Evolutionary conservation across 2,113 vertebrate genomes (phyloP).

Genomic region (Capricornis sumatraensis): DNA sequence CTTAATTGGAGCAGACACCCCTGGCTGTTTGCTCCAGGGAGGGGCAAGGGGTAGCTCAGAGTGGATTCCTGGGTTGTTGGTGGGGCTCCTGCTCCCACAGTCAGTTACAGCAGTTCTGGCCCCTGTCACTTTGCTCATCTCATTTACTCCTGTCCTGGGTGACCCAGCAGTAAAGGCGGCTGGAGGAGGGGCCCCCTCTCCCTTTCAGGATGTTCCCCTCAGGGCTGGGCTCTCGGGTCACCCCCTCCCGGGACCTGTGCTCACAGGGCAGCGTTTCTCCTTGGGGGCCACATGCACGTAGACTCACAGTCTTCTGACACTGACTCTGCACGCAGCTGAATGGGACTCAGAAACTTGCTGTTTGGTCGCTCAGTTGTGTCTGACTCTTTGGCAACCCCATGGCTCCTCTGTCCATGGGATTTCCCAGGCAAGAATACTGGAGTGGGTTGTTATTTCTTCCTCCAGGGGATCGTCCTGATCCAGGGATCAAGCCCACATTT

Average conservation of each 20-base stretch:
- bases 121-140: not conserved
- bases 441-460: not conserved
- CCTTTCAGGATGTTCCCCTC: not conserved
- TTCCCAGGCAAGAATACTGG: not conserved
- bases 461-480: not conserved
- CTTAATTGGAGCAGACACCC: rapidly evolving
- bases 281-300: rapidly evolving
- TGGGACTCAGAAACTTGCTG: not conserved
- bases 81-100: too few relatives aligned
- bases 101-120: rapidly evolving
- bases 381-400: not conserved
- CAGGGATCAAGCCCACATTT: not conserved
- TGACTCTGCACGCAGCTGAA: not conserved
- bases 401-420: not conserved
- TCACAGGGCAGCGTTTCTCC: not conserved
- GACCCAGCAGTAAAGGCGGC: rapidly evolving
- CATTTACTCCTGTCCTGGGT: too few relatives aligned
- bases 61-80: not conserved
- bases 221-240: not conserved
- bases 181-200: too few relatives aligned
- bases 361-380: not conserved
- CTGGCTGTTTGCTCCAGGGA: rapidly evolving
- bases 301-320: not conserved
- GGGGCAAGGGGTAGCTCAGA: not conserved
- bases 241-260: not conserved